Evolutionary conservation across 2,888 invertebrate species (phyloP).

Genomic region (Epinotia ramella): DNA sequence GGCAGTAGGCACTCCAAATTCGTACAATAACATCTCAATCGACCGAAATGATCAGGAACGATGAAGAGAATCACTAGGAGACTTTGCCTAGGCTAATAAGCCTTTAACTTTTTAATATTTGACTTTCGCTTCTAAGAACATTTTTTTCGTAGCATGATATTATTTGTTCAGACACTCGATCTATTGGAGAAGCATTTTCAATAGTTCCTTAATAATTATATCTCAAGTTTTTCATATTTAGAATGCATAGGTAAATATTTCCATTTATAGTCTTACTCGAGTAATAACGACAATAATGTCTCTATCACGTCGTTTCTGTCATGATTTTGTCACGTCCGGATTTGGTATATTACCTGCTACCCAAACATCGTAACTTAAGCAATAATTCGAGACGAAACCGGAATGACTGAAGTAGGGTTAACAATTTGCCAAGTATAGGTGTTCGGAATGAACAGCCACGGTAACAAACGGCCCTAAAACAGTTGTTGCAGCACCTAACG

Average conservation of each 20-base stretch:
- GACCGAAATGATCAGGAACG: background rate
- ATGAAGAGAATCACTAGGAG: background rate
- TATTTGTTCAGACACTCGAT: too few species aligned
- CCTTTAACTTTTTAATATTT: background rate
- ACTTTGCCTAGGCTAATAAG: background rate
- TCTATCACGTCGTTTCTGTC: background rate
- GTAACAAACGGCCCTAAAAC: constrained; percentile 72
- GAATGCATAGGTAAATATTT: background rate
- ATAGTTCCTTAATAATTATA: background rate
- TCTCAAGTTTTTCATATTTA: background rate
- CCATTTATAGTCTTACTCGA: background rate
- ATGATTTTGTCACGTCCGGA: background rate
- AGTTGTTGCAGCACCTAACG: constrained; percentile 71
- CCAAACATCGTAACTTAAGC: constrained; percentile 12
- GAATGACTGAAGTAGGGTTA: constrained; percentile 31
- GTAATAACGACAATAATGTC: background rate
- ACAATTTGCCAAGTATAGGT: constrained; percentile 43
- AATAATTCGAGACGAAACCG: constrained; percentile 23
- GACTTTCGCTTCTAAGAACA: background rate
- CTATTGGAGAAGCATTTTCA: background rate
- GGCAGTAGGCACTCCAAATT: constrained; percentile 35
- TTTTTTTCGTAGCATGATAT: too few species aligned
- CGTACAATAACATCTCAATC: constrained; percentile 27
- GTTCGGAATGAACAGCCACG: constrained; percentile 51
- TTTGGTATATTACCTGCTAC: background rate